Base-by-base conservation (phyloP, 2,888 invertebrate genomes). In the Lampropteryx suffumata region DNA sequence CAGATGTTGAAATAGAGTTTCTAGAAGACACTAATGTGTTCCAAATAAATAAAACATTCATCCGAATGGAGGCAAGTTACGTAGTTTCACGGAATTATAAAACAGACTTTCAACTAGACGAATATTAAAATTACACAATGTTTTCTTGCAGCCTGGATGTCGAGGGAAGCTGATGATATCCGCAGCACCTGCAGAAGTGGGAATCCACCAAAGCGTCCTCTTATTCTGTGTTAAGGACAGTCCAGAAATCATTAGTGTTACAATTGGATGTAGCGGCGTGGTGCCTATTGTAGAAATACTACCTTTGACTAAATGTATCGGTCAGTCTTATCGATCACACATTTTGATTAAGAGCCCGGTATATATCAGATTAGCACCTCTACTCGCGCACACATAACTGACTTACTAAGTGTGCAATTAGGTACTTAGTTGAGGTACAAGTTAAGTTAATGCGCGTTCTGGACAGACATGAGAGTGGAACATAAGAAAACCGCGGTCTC, bases 161-260 rank as follows among this genome's bases (percentile, higher is more conserved):
- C 75, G 82, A 46, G 84, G 72, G 8, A 79, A 81, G 34, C 49
- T 90, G 17, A 73, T 65, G 11, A 71, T 90, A 56, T 76, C 82
- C 4, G 90, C 90, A 1, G 90, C 90, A 7, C 90, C 90, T 2
- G 62, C 73, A 8, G 80, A 71, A 42, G 73, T 82, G 4, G 89
- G 82, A 4, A 65, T 73, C 4, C 82, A 84, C 42, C 73, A 56
- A 8, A 76, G 69, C 47, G 65, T 76, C 7, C 62, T 90, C 9
- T 46, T 89, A 29, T 82, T 89, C 54, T 84, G 88, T 60, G 71
- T 92, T 1, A 91, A 91, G 65, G 89, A 93, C 64, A 94, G 94
- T 69, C 93, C 93, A 0, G 85, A 89, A 60, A 84, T 92, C 28
- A 82, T 92, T 27, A 67, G 73, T 3, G 83, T 93, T 7, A 77